Evolutionary conservation across 2,113 vertebrate species (phyloP), one percentile per base, ranked within the genome.

Genomic region (Heliornis fulica): DNA sequence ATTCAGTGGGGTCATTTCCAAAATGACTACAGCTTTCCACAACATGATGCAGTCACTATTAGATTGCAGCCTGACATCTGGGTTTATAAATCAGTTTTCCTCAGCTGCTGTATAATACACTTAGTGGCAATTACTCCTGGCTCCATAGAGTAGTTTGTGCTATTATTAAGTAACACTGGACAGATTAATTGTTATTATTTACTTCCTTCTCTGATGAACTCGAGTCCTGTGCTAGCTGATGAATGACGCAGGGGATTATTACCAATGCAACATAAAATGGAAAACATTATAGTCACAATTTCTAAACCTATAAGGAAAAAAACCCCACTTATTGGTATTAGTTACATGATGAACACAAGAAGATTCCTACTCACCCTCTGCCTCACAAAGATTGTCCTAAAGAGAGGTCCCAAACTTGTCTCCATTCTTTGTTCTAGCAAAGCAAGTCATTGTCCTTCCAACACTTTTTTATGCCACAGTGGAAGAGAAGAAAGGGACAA

Each of bases 161-260:
- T 87, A 60, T 83, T 87, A 91, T 93, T 93, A 87, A 94, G 11
- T 81, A 92, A 83, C 41, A 75, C 3, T 53, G 64, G 86, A 83
- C 51, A 95, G 75, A 92, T 22, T 91, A 86, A 90, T 95, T 94
- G 41, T 70, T 90, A 83, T 94, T 97, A 88, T 95, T 96, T 96
- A 89, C 79, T 77, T 92, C 68, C 38, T 87, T 87, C 61, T 91
- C 77, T 80, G 41, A 90, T 88, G 38, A 96, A 94, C 50, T 83
- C 25, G 9, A 85, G 15, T 64, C 69, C 64, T 81, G 43, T 15
- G 5, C 34, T 60, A 15, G 31, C 38, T 93, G 75, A 81, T 91
- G 38, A 92, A 75, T 23, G 34, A 86, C 74, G 36, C 34, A 86
- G 21, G 9, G 25, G 10, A 54, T 81, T 63, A 68, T 93, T 86